Evolutionary conservation across 2,113 vertebrate species (phyloP), one percentile per base, ranked within the genome.

Genomic region (Rhabdomys dilectus): DNA sequence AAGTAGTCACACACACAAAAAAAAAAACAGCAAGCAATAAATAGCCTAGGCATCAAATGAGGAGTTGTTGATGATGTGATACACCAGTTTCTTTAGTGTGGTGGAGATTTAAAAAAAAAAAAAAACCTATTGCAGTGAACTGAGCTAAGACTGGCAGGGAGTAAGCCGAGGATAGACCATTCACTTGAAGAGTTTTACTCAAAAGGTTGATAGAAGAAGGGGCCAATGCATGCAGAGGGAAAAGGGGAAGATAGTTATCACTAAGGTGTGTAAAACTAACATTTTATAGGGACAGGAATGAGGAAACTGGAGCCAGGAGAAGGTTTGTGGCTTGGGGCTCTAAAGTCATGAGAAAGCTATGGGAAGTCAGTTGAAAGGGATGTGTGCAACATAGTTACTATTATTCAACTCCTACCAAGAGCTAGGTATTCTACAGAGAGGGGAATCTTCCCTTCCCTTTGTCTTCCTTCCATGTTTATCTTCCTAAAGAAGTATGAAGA

Each of bases 371-470:
- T 64, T 39, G 16, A 92, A 42, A 75, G 60, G 21, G 31, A 62
- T 68, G 48, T 8, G 26, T 48, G 31, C 29, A 64, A 92, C 42
- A 53, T 51, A 89, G 66, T 39, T 89, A 89, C 7, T 2, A 45
- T 86, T 80, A 77, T 29, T 26, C 36, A 93, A 81, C 1, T 12
- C 34, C 80, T 70, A 75, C 36, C 31, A 42, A 42, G 15, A 80
- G 42, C 53, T 45, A 77, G 26, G 39, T 22, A 66, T n/a, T 68
- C 3, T 88, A 51, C n/a, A 48, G 22, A 77, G 24, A 81, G 60
- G 51, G 84, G 31, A 78, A 89, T 93, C 58, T 96, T 85, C 72
- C 91, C 26, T 93, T 48, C 34, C 34, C 7, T 77, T 19, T 29
- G 26, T 60, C 76, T 88, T 68, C 66, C 26, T 11, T 73, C 64